These are phyloP conservation scores for Heteractis magnifica DNA, from an alignment of 92 coral and sea anemone species.

Conservation along the genomic window DNA sequence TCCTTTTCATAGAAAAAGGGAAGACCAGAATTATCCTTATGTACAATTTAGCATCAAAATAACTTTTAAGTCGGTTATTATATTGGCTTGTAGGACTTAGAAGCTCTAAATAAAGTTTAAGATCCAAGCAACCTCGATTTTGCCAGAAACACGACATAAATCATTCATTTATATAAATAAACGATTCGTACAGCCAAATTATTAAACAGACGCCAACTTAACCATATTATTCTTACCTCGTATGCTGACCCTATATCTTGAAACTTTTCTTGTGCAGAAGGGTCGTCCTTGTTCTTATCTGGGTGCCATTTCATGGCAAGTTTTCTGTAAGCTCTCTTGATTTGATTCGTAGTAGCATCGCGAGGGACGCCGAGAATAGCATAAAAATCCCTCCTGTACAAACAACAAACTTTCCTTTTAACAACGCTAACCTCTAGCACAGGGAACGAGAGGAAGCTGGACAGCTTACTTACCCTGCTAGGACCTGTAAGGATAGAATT, in stretches of 20 bases:
- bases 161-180: conserved; percentile 12
- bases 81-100: too few relatives aligned
- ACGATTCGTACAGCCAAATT: background rate
- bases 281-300: conserved; percentile 93
- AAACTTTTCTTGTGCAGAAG: conserved; percentile 93
- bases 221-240: conserved; percentile 67
- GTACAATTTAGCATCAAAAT: too few relatives aligned
- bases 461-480: conserved; percentile 84
- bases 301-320: conserved; percentile 99
- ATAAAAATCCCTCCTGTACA: conserved; percentile 90
- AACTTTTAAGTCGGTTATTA: too few relatives aligned
- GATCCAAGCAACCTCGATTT: too few relatives aligned
- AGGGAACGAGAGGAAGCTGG: background rate
- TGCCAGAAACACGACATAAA: background rate
- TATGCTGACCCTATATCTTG: conserved; percentile 95
- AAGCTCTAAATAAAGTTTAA: too few relatives aligned
- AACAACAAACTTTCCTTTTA: conserved; percentile 2
- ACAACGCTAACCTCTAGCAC: background rate
- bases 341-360: conserved; percentile 92
- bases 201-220: conserved; percentile 16
- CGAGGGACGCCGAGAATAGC: conserved; percentile 96
- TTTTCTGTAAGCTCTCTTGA: conserved; percentile 97
- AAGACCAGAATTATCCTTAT: too few relatives aligned
- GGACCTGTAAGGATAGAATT: conserved; percentile 77
- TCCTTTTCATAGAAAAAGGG: too few relatives aligned